A percentile compares a stretch with the other conserved stretches of the same genome.
phyloP scores from a whole-genome alignment of 2,797 vertebrate species.

The Clarias pachynema region DNA sequence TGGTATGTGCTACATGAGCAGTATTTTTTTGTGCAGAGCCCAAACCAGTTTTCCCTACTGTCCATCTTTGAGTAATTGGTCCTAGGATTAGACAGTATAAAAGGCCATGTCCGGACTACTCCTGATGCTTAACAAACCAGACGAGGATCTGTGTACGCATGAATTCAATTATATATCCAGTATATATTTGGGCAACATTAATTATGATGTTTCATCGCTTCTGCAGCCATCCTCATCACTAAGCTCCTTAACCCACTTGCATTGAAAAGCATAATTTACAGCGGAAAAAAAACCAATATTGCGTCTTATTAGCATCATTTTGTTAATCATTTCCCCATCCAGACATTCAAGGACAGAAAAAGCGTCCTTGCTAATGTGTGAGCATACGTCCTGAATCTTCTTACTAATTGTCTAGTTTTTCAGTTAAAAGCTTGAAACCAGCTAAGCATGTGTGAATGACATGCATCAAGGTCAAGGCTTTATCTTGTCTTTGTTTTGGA shows the following conservation, averaged over 20 bases:
- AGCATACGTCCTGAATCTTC: constrained; percentile 18
- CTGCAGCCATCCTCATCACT: background rate
- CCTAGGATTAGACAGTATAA: background rate
- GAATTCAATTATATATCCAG: background rate
- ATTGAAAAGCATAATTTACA: background rate
- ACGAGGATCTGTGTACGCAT: background rate
- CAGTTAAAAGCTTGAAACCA: background rate
- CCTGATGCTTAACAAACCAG: constrained; percentile 9
- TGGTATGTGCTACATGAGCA: too few relatives aligned
- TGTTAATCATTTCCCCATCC: constrained; percentile 18
- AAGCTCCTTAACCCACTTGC: constrained; percentile 10
- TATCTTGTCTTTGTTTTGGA: constrained; percentile 11
- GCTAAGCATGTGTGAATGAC: constrained; percentile 9
- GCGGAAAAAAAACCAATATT: background rate
- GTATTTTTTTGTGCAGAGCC: background rate
- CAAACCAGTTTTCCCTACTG: background rate
- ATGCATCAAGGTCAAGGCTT: constrained; percentile 42
- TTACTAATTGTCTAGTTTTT: constrained; percentile 7
- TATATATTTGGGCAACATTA: background rate
- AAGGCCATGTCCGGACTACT: background rate
- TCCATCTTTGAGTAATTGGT: background rate
- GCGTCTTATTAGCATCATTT: constrained; percentile 27
- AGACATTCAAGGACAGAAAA: constrained; percentile 20
- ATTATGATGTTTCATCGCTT: background rate
- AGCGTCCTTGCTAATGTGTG: background rate